These are phyloP conservation scores for Cyphomyrmex costatus DNA, from an alignment of 1,140 invertebrate genomes.

Conservation along the genomic window DNA sequence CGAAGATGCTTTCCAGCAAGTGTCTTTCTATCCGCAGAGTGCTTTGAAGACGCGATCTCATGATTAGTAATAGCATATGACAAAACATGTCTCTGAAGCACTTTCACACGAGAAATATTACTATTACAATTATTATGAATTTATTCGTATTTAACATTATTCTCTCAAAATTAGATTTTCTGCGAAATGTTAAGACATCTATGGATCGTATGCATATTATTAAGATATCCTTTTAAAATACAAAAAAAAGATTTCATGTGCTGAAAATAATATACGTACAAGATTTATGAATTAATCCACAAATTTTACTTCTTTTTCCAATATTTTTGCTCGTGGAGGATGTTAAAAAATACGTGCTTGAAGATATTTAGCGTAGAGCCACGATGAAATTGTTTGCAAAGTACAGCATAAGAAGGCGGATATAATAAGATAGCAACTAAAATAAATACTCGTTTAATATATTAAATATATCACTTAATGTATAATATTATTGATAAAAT, in stretches of 20 bases:
- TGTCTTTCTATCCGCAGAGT: not conserved
- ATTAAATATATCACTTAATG: not conserved
- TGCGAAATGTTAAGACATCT: not conserved
- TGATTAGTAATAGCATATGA: not conserved
- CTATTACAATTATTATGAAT: not conserved
- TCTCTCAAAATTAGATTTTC: not conserved
- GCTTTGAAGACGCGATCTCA: not conserved
- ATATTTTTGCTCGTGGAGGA: not conserved
- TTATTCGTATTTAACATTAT: not conserved
- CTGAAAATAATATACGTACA: not conserved
- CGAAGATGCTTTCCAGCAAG: constrained; percentile 10
- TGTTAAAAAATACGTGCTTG: constrained; percentile 9
- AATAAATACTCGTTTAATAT: not conserved
- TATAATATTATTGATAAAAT: constrained; percentile 1
- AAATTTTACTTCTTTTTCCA: not conserved
- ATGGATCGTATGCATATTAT: not conserved
- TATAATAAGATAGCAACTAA: constrained; percentile 9
- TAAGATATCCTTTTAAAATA: not conserved
- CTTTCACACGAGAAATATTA: not conserved
- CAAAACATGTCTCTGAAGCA: constrained; percentile 12
- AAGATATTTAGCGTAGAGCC: not conserved
- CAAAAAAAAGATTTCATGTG: not conserved
- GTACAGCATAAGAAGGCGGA: not conserved
- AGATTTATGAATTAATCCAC: not conserved
- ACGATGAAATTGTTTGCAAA: not conserved